Evolutionary conservation across 2,888 invertebrate species (phyloP), one percentile per base, ranked within the genome.

Genomic region (Acrocyrtus sp.): DNA sequence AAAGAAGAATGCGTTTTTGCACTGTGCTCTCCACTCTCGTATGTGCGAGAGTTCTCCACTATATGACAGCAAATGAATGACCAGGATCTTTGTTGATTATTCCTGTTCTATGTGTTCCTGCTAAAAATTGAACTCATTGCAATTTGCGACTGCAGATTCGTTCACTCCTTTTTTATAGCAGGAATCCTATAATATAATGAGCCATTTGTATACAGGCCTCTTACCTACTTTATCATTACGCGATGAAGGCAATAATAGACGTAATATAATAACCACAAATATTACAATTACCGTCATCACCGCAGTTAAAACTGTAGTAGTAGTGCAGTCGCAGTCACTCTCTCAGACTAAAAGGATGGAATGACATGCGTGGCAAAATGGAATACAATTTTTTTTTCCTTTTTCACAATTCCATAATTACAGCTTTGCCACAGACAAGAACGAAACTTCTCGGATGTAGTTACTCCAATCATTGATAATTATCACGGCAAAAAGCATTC

Each of bases 31-130:
- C n/a, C n/a, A n/a, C n/a, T n/a, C n/a, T n/a, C n/a, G n/a, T n/a
- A n/a, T n/a, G n/a, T n/a, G n/a, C n/a, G 34, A 34, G 34, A 34
- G 12, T 34, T 12, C 34, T 34, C 12, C 34, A 34, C 34, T 39
- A 17, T 3, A 12, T 54, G 54, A 17, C 8, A 34, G 34, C 8
- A 51, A 69, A 62, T 57, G 63, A 57, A 56, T 70, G 63, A 70
- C 70, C 70, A 70, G 70, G 70, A 70, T 70, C 63, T n/a, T 70
- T 21, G 48, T 12, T 8, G 34, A 34, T 34, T 34, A 34, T 34
- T 34, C 34, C 34, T 34, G 34, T 34, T 34, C 6, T 5, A 34
- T 12, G 12, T n/a, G n/a, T n/a, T n/a, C n/a, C n/a, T n/a, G n/a
- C n/a, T n/a, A n/a, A n/a, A 5, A 34, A 34, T 12, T 34, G 34